phyloP scores from a whole-genome alignment of 1,140 invertebrate genomes.

The Cyclina sinensis region DNA sequence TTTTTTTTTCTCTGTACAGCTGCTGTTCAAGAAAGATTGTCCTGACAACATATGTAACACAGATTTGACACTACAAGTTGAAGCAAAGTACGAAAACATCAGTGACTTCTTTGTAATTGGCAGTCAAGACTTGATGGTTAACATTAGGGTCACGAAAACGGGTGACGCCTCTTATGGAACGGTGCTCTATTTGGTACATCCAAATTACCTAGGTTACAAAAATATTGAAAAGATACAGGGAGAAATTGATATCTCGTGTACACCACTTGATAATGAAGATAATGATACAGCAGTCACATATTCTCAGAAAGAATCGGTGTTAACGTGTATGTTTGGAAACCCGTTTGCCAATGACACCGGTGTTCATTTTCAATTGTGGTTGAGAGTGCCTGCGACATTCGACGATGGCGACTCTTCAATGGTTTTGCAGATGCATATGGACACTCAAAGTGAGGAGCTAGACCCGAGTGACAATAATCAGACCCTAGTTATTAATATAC shows the following conservation, averaged over 20 bases:
- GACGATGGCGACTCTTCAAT: neutral
- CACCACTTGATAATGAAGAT: neutral
- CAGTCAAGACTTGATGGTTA: neutral
- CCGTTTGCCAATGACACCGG: slow-evolving; percentile 40
- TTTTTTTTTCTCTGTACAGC: slow-evolving; percentile 23
- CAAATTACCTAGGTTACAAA: slow-evolving; percentile 3
- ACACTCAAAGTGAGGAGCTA: slow-evolving; percentile 15
- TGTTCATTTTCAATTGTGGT: neutral
- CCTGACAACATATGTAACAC: slow-evolving; percentile 61
- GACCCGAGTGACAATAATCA: slow-evolving; percentile 12
- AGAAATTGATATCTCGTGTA: neutral
- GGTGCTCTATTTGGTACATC: neutral
- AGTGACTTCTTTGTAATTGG: slow-evolving; percentile 20
- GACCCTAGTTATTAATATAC: neutral
- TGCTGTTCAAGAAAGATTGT: slow-evolving; percentile 56
- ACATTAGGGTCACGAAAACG: slow-evolving; percentile 37
- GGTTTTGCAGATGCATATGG: neutral
- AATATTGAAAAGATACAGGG: neutral
- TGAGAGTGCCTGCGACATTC: neutral
- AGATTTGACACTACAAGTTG: neutral
- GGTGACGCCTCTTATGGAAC: slow-evolving; percentile 55
- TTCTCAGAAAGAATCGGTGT: neutral
- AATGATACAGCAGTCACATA: neutral
- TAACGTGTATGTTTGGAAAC: slow-evolving; percentile 46
- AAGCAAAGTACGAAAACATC: neutral